These are phyloP conservation scores for Leptodactylus fuscus DNA, from an alignment of 2,113 vertebrate species.

Conservation along the genomic window DNA sequence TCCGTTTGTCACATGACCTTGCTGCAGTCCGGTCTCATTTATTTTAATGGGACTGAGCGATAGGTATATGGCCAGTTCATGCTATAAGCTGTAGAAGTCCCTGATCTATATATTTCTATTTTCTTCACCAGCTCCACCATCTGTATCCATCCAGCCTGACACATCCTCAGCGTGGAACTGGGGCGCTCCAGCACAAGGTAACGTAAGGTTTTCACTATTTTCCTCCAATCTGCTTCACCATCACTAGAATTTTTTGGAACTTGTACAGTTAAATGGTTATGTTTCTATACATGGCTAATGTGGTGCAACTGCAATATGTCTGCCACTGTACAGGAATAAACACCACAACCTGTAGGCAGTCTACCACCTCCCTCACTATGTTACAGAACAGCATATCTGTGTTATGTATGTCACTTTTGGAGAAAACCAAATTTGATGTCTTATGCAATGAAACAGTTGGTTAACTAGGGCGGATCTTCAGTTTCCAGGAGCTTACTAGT, in stretches of 20 bases:
- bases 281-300: background rate
- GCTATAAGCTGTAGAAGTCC: background rate
- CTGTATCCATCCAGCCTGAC: conserved; percentile 91
- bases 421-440: too few species aligned
- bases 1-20: too few species aligned
- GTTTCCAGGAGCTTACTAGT: too few species aligned
- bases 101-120: background rate
- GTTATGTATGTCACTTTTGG: too few species aligned
- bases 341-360: too few species aligned
- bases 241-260: background rate
- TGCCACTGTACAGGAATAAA: too few species aligned
- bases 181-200: conserved; percentile 77
- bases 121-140: conserved; percentile 74
- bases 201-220: background rate
- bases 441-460: too few species aligned
- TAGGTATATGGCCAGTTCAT: background rate
- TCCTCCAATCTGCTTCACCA: background rate
- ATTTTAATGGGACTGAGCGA: too few species aligned
- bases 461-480: too few species aligned
- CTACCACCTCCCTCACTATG: too few species aligned
- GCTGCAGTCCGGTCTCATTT: too few species aligned
- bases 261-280: background rate
- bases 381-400: too few species aligned
- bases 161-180: conserved; percentile 91
- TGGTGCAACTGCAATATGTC: background rate